Evolutionary conservation across 30 jellyfish, hydroid and myxozoan species (phyloP).

Genomic region (Hydractinia echinata): DNA sequence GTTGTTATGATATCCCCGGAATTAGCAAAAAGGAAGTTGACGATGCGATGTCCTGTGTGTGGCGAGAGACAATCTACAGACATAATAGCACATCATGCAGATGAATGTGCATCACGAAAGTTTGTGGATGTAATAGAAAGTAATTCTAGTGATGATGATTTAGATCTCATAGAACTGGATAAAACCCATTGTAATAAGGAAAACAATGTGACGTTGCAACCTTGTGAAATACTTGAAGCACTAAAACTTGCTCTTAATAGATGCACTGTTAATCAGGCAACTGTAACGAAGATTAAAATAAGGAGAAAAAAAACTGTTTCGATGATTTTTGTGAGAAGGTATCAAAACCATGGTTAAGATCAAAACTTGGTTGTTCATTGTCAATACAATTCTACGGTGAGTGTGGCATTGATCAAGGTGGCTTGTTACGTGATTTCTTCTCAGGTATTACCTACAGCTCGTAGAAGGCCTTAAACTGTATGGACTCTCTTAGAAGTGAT

Average conservation of each 20-base stretch:
- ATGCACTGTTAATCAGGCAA: background rate
- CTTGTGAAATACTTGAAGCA: background rate
- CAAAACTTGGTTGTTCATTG: constrained; percentile 20
- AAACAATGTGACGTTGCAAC: no score
- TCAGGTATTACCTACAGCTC: constrained; percentile 23
- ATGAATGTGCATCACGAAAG: background rate
- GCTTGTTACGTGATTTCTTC: constrained; percentile 45
- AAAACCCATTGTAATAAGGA: no score
- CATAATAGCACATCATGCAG: background rate
- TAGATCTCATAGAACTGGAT: no score
- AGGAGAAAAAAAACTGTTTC: constrained; percentile 29
- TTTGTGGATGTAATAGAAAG: background rate
- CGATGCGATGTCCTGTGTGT: constrained; percentile 3
- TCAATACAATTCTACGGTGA: constrained; percentile 30
- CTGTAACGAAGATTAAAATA: background rate
- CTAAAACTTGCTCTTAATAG: background rate
- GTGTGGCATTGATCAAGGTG: constrained; percentile 55
- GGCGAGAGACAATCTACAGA: constrained; percentile 1
- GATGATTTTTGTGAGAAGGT: constrained; percentile 25
- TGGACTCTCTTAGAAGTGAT: constrained; percentile 12
- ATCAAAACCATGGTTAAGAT: constrained; percentile 33
- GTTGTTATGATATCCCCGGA: background rate
- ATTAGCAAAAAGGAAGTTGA: background rate
- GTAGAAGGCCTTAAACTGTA: constrained; percentile 24
- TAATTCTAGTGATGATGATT: background rate